Conservation (phyloP, 2,888 invertebrate genomes). For the Ctenicera cuprea region DNA sequence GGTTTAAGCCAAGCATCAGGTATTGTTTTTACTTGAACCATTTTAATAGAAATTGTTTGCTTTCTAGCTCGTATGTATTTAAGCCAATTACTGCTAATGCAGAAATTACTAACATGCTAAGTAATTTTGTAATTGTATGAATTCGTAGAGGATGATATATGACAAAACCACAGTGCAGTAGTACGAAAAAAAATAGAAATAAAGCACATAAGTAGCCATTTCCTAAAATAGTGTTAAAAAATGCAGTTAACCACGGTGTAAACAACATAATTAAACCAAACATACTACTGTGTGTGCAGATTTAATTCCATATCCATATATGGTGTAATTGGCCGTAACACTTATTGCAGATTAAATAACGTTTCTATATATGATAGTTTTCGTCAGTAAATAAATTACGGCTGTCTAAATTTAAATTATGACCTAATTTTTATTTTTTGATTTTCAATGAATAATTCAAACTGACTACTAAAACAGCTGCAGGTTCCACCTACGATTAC, state of each 20-base stretch:
- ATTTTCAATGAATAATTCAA: constrained; percentile 21
- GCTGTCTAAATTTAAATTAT: constrained; percentile 19
- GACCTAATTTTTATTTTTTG: constrained; percentile 10
- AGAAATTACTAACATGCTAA: too few relatives aligned
- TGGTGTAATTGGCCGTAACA: constrained; percentile 15
- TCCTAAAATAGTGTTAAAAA: background rate
- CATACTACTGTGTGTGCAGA: background rate
- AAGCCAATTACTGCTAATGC: too few relatives aligned
- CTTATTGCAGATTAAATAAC: constrained; percentile 12
- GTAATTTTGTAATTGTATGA: too few relatives aligned
- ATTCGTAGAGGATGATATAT: too few relatives aligned
- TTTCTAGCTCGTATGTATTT: too few relatives aligned
- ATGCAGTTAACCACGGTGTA: too few relatives aligned
- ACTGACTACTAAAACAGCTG: constrained; percentile 11
- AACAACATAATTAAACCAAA: background rate
- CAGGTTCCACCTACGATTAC: background rate
- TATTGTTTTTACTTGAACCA: too few relatives aligned
- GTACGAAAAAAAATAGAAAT: too few relatives aligned
- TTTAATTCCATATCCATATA: constrained; percentile 15
- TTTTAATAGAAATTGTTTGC: too few relatives aligned
- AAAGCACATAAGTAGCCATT: background rate
- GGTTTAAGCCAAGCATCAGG: too few relatives aligned
- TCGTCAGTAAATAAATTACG: constrained; percentile 9
- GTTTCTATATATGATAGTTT: background rate
- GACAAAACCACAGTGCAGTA: too few relatives aligned